Evolutionary conservation across 2,113 vertebrate genomes (phyloP).

Genomic region (Daboia siamensis): DNA sequence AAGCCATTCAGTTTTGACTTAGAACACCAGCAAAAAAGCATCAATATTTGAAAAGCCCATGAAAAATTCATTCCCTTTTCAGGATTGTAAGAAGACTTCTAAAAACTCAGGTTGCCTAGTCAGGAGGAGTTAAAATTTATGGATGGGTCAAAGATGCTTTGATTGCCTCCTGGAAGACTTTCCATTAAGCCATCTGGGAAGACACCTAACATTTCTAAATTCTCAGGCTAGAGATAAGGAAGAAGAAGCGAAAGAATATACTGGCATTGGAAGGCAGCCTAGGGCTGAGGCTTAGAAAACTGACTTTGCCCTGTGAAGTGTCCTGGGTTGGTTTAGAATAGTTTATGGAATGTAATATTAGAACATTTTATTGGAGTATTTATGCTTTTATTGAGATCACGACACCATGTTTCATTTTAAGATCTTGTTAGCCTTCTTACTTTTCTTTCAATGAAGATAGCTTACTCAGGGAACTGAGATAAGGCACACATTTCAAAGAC

Average conservation of each 20-base stretch:
- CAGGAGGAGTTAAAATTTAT: neutral
- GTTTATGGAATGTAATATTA: neutral
- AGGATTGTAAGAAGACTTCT: neutral
- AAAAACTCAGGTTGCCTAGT: neutral
- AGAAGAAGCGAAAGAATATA: neutral
- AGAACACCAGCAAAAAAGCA: slow-evolving; percentile 10
- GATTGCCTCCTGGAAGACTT: neutral
- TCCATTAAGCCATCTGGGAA: neutral
- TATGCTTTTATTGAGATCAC: neutral
- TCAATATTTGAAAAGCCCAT: slow-evolving; percentile 29
- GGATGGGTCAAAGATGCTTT: neutral
- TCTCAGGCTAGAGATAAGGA: neutral
- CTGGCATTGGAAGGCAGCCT: neutral
- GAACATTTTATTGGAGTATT: neutral
- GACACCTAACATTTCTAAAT: neutral
- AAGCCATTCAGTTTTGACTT: slow-evolving; percentile 18
- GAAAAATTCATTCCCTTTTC: slow-evolving; percentile 26
- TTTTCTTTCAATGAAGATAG: neutral
- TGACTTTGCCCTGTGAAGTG: neutral
- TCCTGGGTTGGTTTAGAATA: neutral
- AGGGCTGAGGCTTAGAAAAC: neutral
- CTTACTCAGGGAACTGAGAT: neutral
- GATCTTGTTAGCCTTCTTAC: neutral
- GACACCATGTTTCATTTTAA: neutral
- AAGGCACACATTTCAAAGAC: neutral